Evolutionary conservation across 2,797 vertebrate species (phyloP), one percentile per base, ranked within the genome.

Genomic region (Acestrorhynchus altus): DNA sequence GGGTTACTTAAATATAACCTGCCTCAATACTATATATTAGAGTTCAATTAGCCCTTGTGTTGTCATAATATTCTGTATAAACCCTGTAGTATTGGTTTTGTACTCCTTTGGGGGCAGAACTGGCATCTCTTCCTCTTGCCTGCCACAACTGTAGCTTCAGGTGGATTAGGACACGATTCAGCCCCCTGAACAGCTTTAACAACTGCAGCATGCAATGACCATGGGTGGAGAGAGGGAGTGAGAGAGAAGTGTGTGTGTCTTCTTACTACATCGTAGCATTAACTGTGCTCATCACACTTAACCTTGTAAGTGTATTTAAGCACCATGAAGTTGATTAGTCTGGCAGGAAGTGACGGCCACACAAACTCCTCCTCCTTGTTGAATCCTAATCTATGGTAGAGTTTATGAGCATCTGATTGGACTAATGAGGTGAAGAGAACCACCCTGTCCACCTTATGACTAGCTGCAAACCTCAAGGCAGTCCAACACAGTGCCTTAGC

Each of bases 381-480:
- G 54, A 93, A 94, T 26, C 89, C 90, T 52, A 92, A 2, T 8
- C 15, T 4, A 31, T 83, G 60, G 11, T 92, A 92, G 6, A 92
- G 77, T 18, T 73, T 76, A 12, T 88, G 70, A 1, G 90, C 89
- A 0, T 80, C 75, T 0, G 4, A 0, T 46, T 93, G 91, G 1
- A 91, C n/a, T 7, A 71, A 15, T 7, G 52, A 84, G 1, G 90
- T 89, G 40, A 6, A 5, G 1, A 93, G 76, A 22, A 89, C 49
- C 0, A 93, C 85, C 6, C 81, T 80, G 1, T 77, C 4, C n/a
- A 86, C 90, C 20, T 86, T 87, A 0, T 59, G 78, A 0, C 68
- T 81, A n/a, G 76, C 49, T 5, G 86, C 78, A 76, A 84, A 82
- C 22, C 72, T 16, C 31, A 81, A 64, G 16, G 81, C 82, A 1